Conservation (phyloP, 2,797 vertebrate species). For the Typhlichthys subterraneus region DNA sequence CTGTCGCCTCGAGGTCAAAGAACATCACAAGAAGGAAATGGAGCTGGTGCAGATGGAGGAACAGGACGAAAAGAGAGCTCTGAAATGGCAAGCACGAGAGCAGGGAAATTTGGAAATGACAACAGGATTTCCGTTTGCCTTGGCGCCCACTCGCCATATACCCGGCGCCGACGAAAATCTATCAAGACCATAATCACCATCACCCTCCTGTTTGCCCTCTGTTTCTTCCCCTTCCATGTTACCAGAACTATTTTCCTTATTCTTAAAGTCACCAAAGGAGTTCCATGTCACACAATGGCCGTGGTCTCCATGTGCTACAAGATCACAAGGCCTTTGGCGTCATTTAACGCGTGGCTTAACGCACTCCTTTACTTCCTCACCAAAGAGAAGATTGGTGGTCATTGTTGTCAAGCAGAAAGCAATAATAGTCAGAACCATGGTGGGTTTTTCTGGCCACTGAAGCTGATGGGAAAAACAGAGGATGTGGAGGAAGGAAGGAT, state of each 20-base stretch:
- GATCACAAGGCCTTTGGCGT: conserved; percentile 83
- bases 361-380: conserved; percentile 86
- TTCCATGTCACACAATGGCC: conserved; percentile 78
- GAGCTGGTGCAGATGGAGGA: conserved; percentile 24
- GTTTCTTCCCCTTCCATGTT: conserved; percentile 84
- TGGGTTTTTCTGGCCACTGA: conserved; percentile 68
- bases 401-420: conserved; percentile 68
- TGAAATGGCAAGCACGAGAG: conserved; percentile 17
- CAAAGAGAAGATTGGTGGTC: conserved; percentile 76
- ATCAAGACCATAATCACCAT: conserved; percentile 85
- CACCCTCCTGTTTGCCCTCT: conserved; percentile 82
- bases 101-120: conserved; percentile 20
- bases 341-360: conserved; percentile 86
- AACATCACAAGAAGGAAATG: conserved; percentile 27
- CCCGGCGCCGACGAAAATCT: conserved; percentile 81
- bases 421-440: conserved; percentile 43
- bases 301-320: conserved; percentile 86
- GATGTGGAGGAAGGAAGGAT: conserved; percentile 47
- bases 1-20: conserved; percentile 24
- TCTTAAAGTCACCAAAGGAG: conserved; percentile 73
- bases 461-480: conserved; percentile 67
- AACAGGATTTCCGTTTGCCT: conserved; percentile 67
- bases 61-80: conserved; percentile 42
- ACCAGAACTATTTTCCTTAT: conserved; percentile 82
- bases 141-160: conserved; percentile 73